phyloP scores from a whole-genome alignment of 1,140 invertebrate genomes.

The Tetraneura akinire region DNA sequence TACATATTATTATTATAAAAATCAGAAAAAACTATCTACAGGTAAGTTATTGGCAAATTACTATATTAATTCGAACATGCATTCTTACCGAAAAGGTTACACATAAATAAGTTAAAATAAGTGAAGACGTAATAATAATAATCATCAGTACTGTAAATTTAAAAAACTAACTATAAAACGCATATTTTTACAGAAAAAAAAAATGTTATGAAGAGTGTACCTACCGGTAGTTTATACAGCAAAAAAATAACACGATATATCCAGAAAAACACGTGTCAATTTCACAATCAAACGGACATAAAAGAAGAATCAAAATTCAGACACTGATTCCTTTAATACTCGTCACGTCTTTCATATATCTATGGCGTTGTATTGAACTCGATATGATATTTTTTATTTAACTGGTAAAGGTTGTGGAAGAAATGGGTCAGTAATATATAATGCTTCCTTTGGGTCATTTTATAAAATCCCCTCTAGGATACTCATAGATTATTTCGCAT shows the following conservation, averaged over 20 bases:
- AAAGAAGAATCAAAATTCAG: conserved; percentile 37
- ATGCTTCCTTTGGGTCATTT: conserved; percentile 12
- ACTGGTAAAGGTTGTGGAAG: too few species aligned
- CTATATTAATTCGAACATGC: too few species aligned
- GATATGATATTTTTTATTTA: conserved; percentile 22
- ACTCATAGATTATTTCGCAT: too few species aligned
- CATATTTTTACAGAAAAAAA: too few species aligned
- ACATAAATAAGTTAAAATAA: too few species aligned
- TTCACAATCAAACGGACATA: background rate
- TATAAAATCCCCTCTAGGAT: background rate
- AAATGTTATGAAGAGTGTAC: background rate
- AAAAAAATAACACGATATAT: background rate
- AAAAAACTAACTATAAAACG: too few species aligned
- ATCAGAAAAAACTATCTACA: too few species aligned
- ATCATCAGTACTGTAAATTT: too few species aligned
- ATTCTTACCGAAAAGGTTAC: too few species aligned
- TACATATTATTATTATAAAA: too few species aligned
- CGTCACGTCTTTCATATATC: background rate
- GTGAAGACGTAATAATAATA: too few species aligned
- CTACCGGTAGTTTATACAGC: background rate
- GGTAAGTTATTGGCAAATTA: too few species aligned
- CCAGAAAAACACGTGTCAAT: conserved; percentile 12
- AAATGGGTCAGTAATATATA: conserved; percentile 9
- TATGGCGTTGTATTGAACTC: background rate
- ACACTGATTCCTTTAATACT: background rate